Conservation (phyloP, 2,113 vertebrate genomes). For the Microtus ochrogaster region DNA sequence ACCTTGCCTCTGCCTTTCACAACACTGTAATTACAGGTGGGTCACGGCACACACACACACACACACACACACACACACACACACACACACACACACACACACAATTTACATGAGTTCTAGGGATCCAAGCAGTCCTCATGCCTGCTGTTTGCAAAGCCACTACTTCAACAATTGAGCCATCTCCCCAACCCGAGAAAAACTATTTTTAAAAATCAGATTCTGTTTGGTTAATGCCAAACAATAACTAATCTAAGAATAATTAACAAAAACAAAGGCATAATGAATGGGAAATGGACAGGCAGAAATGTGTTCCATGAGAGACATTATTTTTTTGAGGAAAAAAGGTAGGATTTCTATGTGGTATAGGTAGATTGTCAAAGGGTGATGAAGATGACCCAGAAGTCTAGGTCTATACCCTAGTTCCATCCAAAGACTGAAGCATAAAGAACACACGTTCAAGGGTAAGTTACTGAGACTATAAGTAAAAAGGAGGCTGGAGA, state of each 20-base stretch:
- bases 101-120: background rate
- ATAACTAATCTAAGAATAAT: background rate
- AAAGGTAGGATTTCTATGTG: background rate
- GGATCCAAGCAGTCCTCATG: background rate
- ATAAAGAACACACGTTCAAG: background rate
- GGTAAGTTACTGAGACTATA: background rate
- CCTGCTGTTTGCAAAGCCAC: background rate
- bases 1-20: background rate
- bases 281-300: background rate
- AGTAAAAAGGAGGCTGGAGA: background rate
- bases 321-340: background rate
- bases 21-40: background rate
- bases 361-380: background rate
- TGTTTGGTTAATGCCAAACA: background rate
- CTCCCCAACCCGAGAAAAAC: background rate
- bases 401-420: background rate
- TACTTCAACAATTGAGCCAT: background rate
- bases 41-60: background rate
- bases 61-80: too few species aligned
- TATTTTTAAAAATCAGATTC: background rate
- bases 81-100: background rate
- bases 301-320: slow-evolving; percentile 38
- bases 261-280: background rate
- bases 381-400: background rate
- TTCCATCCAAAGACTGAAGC: background rate